These are phyloP conservation scores for Macrotus californicus DNA, from an alignment of 2,113 vertebrate genomes.

Conservation along the genomic window DNA sequence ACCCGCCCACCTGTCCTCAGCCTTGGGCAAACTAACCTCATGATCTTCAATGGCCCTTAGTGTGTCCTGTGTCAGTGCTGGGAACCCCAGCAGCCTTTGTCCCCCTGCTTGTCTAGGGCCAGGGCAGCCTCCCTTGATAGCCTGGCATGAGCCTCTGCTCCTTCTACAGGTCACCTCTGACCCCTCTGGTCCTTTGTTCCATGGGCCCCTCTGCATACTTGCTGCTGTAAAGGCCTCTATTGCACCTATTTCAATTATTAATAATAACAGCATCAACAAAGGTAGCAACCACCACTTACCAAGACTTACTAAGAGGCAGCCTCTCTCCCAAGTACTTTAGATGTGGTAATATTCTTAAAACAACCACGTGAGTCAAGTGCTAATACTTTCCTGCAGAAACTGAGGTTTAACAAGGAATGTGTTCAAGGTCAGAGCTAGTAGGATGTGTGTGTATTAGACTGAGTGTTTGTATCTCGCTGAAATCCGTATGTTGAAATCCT, in stretches of 20 bases:
- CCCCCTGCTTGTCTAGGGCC: neutral
- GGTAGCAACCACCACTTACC: neutral
- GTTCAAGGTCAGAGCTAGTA: neutral
- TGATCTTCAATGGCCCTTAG: neutral
- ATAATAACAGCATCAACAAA: neutral
- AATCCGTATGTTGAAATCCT: neutral
- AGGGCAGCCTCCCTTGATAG: neutral
- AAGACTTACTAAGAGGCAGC: neutral
- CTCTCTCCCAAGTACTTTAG: neutral
- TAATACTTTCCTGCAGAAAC: neutral
- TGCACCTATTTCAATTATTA: neutral
- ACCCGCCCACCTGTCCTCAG: neutral
- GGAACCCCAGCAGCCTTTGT: too few relatives aligned
- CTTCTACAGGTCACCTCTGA: neutral
- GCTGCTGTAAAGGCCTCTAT: neutral
- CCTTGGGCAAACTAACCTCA: neutral
- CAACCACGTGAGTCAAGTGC: neutral
- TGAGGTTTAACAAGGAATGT: neutral
- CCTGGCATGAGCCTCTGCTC: neutral
- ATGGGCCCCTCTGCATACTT: neutral
- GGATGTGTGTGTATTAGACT: neutral
- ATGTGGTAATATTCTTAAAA: neutral
- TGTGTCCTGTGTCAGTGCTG: neutral
- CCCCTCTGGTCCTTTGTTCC: neutral
- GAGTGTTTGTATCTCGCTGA: neutral